A percentile compares a stretch with the other conserved stretches of the same genome.
Conservation (phyloP, 2,888 invertebrate species). For the Melanostoma scalare region DNA sequence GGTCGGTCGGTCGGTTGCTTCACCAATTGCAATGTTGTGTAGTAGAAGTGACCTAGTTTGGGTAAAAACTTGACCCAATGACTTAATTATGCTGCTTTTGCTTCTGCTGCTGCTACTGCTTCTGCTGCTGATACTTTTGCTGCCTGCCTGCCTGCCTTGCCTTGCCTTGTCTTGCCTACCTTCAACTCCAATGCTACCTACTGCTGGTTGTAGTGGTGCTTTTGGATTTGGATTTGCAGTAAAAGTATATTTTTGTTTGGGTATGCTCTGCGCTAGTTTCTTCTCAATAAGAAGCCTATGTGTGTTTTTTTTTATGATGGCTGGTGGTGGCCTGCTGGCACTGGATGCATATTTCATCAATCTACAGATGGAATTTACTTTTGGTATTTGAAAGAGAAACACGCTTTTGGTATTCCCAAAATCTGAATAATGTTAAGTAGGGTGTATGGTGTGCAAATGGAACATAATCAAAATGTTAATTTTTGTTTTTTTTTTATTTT, state of each 20-base stretch:
- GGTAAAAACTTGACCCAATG: constrained; percentile 80
- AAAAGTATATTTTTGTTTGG: constrained; percentile 71
- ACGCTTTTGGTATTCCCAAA: no score
- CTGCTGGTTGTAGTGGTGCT: constrained; percentile 66
- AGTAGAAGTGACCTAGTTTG: constrained; percentile 78
- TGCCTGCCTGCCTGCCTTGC: no score
- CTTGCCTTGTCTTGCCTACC: no score
- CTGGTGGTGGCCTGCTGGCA: no score
- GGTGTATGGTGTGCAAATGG: no score
- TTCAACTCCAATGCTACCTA: constrained; percentile 64
- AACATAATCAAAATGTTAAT: no score
- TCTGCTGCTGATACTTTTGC: constrained; percentile 10
- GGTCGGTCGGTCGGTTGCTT: constrained; percentile 50
- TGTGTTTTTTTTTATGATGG: constrained; percentile 36
- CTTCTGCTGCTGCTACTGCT: constrained; percentile 52
- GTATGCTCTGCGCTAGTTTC: constrained; percentile 63
- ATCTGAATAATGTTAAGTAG: no score
- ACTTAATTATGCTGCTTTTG: constrained; percentile 77
- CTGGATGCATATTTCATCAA: no score
- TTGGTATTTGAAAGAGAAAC: no score
- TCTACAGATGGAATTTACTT: no score
- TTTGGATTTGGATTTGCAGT: constrained; percentile 62
- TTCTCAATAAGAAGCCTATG: constrained; percentile 15
- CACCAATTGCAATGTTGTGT: constrained; percentile 69
- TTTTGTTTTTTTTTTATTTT: no score